phyloP scores from a whole-genome alignment of 1,140 invertebrate species.

The Centruroides sculpturatus region DNA sequence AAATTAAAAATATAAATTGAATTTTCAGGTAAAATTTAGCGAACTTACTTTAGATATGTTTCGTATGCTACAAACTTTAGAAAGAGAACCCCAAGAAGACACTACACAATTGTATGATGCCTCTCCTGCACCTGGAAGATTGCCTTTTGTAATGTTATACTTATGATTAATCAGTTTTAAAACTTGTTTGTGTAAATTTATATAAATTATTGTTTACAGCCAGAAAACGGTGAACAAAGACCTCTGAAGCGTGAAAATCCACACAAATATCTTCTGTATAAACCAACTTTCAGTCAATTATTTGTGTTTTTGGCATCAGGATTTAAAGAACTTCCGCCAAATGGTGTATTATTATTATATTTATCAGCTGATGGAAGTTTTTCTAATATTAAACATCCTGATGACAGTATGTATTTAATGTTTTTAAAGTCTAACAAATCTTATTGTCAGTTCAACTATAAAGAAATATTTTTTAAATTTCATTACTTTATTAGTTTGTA shows the following conservation, averaged over 20 bases:
- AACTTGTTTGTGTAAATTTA: too few species aligned
- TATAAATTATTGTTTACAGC: too few species aligned
- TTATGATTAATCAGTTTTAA: too few species aligned
- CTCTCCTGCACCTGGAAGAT: slow-evolving; percentile 64
- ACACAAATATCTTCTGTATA: slow-evolving; percentile 92
- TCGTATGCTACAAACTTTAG: slow-evolving; percentile 86
- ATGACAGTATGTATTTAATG: too few species aligned
- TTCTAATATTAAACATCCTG: slow-evolving; percentile 69
- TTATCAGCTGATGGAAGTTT: slow-evolving; percentile 87
- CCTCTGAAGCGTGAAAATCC: slow-evolving; percentile 68
- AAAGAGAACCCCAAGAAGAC: slow-evolving; percentile 56
- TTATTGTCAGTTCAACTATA: too few species aligned
- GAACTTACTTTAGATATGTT: slow-evolving; percentile 98
- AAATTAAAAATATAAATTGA: neutral
- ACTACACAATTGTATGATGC: slow-evolving; percentile 65
- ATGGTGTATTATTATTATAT: slow-evolving; percentile 80
- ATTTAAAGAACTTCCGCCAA: slow-evolving; percentile 82
- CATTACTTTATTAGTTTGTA: too few species aligned
- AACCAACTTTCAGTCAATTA: slow-evolving; percentile 84
- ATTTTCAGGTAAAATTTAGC: slow-evolving; percentile 74
- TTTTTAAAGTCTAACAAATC: too few species aligned
- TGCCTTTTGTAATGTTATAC: slow-evolving; percentile 27
- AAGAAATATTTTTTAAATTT: too few species aligned
- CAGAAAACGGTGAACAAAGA: slow-evolving; percentile 22
- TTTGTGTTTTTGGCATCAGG: slow-evolving; percentile 80